These are phyloP conservation scores for Alloplasta piceator DNA, from an alignment of 2,888 invertebrate genomes.

Conservation along the genomic window DNA sequence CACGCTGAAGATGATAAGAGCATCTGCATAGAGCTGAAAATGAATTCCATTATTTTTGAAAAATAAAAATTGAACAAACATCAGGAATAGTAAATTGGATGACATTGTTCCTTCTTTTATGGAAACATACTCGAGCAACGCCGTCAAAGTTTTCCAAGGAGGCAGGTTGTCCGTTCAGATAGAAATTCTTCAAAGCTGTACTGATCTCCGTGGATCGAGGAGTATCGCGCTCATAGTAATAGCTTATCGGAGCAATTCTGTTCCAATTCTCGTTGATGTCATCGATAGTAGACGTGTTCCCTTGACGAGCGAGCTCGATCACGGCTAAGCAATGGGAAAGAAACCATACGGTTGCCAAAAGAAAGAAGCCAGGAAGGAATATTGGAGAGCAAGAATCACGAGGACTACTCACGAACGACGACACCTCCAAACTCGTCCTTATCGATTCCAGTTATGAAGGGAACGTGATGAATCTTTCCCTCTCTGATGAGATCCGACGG, in stretches of 20 bases:
- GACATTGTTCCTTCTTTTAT: neutral
- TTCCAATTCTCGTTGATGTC: conserved; percentile 87
- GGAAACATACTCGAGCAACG: conserved; percentile 80
- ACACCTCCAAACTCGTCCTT: conserved; percentile 88
- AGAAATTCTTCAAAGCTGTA: conserved; percentile 84
- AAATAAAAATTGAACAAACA: too few relatives aligned
- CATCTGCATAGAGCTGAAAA: conserved; percentile 85
- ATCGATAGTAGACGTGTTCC: conserved; percentile 84
- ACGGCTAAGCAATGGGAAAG: conserved; percentile 51
- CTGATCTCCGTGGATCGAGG: conserved; percentile 84
- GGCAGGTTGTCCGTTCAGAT: conserved; percentile 82
- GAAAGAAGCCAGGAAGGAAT: too few relatives aligned
- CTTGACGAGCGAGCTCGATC: conserved; percentile 64
- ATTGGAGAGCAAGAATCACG: neutral
- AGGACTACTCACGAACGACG: conserved; percentile 86
- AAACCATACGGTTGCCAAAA: neutral
- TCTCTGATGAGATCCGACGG: conserved; percentile 86
- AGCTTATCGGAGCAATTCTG: conserved; percentile 87
- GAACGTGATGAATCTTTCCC: conserved; percentile 87
- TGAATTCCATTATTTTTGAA: too few relatives aligned
- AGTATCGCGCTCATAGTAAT: conserved; percentile 85
- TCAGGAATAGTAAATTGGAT: too few relatives aligned
- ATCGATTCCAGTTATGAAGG: conserved; percentile 88
- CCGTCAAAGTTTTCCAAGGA: conserved; percentile 80
- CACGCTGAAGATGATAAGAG: conserved; percentile 85